Evolutionary conservation across 2,113 vertebrate species (phyloP), one percentile per base, ranked within the genome.

Genomic region (Calyptomena viridis): DNA sequence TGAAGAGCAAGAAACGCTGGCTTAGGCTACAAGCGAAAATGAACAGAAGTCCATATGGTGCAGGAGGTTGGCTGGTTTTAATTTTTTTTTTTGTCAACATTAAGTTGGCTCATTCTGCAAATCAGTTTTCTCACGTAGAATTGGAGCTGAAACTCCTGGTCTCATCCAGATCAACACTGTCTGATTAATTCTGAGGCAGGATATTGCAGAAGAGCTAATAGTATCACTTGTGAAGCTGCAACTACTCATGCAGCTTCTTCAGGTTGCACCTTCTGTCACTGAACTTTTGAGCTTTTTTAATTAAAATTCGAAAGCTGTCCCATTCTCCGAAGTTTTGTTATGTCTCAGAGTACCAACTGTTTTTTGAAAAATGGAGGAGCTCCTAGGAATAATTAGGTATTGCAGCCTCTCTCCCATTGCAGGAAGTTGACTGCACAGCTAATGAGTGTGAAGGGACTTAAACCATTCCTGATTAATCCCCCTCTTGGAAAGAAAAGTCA

Each of bases 31-130:
- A 63, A 89, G 91, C 94, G 96, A 82, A 91, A 93, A 94, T 90
- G 95, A 97, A 28, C 33, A 66, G 66, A 53, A 83, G 93, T 91
- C 94, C 94, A 84, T 93, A 78, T 94, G 91, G 89, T 87, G 77
- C 76, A 83, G 87, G 81, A 95, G 89, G 35, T 96, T 97, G 89
- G 84, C 96, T 90, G 84, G 8, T 68, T 85, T 77, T 73, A 71
- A 64, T 71, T 80, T 66, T 53, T 35, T 68, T 67, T 47, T 20
- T 30, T 71, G 92, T 96, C 95, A 94, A 50, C 88, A 92, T 83
- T 95, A 82, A 84, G 77, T 64, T 97, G 96, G 96, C 95, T 90
- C 95, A 78, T 94, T 87, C 64, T 93, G 73, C 68, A 93, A 90
- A 92, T 84, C 75, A 81, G 83, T 90, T 95, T 96, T 95, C 95